Evolutionary conservation across 1,140 invertebrate species (phyloP).

Genomic region (Phymastichus coffea): DNA sequence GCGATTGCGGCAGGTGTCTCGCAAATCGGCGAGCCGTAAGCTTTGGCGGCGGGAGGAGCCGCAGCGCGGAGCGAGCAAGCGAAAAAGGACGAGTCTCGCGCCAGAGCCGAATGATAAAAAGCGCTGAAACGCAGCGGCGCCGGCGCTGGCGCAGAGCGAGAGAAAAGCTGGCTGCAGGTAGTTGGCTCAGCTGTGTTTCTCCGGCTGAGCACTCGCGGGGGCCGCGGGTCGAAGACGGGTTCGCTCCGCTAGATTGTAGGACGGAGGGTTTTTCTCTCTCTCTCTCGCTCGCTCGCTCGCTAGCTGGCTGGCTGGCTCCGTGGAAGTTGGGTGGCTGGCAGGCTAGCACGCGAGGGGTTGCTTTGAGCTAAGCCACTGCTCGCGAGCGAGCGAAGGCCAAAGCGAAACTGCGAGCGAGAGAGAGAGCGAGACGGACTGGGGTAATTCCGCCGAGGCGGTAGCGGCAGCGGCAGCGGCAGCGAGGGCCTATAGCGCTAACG

Average conservation of each 20-base stretch:
- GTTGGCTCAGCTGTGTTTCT: conserved; percentile 55
- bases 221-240: conserved; percentile 23
- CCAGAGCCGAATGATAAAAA: conserved; percentile 24
- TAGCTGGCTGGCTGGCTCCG: conserved; percentile 44
- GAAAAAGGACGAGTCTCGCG: neutral
- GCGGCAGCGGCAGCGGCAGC: conserved; percentile 33
- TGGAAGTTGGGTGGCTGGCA: too few relatives aligned
- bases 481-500: conserved; percentile 22
- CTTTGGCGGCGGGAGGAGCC: neutral
- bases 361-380: conserved; percentile 49
- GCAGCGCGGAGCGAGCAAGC: neutral
- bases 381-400: conserved; percentile 45
- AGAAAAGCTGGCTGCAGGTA: conserved; percentile 26
- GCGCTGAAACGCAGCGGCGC: conserved; percentile 10
- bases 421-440: conserved; percentile 28
- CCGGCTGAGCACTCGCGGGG: conserved; percentile 35
- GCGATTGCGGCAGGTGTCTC: too few relatives aligned
- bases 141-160: neutral
- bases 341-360: conserved; percentile 46
- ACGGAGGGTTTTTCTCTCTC: too few relatives aligned
- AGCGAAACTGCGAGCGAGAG: conserved; percentile 35
- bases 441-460: conserved; percentile 30
- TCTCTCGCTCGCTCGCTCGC: neutral
- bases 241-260: conserved; percentile 37
- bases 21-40: too few relatives aligned